These are phyloP conservation scores for Taenaris catops DNA, from an alignment of 2,888 invertebrate genomes.

Conservation along the genomic window DNA sequence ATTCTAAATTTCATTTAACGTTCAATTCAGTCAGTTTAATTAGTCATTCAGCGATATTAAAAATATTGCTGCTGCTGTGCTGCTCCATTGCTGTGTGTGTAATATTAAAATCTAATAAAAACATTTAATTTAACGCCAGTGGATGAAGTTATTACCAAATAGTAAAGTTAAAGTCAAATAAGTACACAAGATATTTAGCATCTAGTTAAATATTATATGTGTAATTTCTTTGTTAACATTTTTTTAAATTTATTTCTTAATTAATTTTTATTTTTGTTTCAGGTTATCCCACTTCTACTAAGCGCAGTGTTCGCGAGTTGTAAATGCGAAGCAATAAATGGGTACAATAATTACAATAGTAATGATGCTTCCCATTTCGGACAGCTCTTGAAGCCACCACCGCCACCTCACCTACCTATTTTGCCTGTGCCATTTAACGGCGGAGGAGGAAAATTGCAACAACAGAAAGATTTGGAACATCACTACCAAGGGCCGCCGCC, in stretches of 20 bases:
- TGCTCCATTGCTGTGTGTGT: too few relatives aligned
- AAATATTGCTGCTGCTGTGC: too few relatives aligned
- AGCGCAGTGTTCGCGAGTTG: constrained; percentile 42
- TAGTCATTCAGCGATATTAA: too few relatives aligned
- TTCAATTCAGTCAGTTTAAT: too few relatives aligned
- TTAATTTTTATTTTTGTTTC: constrained; percentile 32
- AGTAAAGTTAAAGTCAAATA: too few relatives aligned
- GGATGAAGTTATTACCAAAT: too few relatives aligned
- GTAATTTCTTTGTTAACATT: too few relatives aligned
- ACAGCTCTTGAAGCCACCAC: constrained; percentile 63
- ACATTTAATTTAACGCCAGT: too few relatives aligned
- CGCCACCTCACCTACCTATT: constrained; percentile 52
- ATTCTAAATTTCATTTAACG: too few relatives aligned
- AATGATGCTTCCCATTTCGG: constrained; percentile 53
- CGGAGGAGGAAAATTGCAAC: constrained; percentile 46
- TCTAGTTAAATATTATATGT: too few relatives aligned
- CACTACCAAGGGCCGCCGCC: constrained; percentile 47
- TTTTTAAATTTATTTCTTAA: background rate
- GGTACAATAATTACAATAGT: constrained; percentile 36
- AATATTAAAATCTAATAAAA: too few relatives aligned
- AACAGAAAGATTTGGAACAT: constrained; percentile 51
- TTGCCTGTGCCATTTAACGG: constrained; percentile 62
- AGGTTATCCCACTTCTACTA: constrained; percentile 55
- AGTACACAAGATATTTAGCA: too few relatives aligned
- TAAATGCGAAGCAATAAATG: constrained; percentile 44